These are phyloP conservation scores for Yponomeuta evonymella DNA, from an alignment of 2,888 invertebrate genomes.

Conservation along the genomic window DNA sequence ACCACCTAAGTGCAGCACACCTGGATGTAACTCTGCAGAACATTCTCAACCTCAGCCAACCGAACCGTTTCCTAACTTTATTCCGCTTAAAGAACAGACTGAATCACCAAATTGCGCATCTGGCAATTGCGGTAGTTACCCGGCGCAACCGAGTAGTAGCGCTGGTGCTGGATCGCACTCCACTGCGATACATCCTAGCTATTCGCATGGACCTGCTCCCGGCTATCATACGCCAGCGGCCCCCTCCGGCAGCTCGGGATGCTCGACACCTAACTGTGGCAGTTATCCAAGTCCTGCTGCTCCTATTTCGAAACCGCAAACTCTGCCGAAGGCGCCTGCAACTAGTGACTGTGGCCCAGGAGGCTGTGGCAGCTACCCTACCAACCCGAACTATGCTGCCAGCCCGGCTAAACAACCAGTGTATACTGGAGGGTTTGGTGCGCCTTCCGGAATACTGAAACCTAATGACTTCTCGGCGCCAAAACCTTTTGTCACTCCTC, in stretches of 20 bases:
- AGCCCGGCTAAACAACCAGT: slow-evolving; percentile 27
- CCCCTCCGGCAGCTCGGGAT: slow-evolving; percentile 22
- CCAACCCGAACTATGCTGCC: slow-evolving; percentile 10
- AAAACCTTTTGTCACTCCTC: slow-evolving; percentile 9
- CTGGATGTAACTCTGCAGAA: slow-evolving; percentile 6
- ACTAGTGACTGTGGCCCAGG: slow-evolving; percentile 20
- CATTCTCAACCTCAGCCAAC: neutral
- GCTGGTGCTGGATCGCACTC: neutral
- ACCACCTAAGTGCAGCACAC: slow-evolving; percentile 6
- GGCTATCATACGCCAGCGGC: slow-evolving; percentile 20
- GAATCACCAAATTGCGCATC: slow-evolving; percentile 10
- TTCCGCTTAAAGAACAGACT: neutral
- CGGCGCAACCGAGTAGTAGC: slow-evolving; percentile 2
- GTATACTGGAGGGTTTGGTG: slow-evolving; percentile 45
- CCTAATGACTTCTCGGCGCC: slow-evolving; percentile 23
- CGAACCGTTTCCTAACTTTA: neutral
- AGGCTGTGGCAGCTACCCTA: slow-evolving; percentile 16
- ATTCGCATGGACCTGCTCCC: slow-evolving; percentile 14
- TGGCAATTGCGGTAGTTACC: slow-evolving; percentile 7
- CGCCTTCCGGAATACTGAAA: slow-evolving; percentile 25
- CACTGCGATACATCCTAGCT: neutral
- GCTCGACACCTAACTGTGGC: slow-evolving; percentile 32
- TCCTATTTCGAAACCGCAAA: neutral
- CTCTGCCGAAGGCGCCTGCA: slow-evolving; percentile 1
- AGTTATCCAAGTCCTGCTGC: neutral